Evolutionary conservation across 2,888 invertebrate genomes (phyloP).

Genomic region (Melangyna quadrimaculata): DNA sequence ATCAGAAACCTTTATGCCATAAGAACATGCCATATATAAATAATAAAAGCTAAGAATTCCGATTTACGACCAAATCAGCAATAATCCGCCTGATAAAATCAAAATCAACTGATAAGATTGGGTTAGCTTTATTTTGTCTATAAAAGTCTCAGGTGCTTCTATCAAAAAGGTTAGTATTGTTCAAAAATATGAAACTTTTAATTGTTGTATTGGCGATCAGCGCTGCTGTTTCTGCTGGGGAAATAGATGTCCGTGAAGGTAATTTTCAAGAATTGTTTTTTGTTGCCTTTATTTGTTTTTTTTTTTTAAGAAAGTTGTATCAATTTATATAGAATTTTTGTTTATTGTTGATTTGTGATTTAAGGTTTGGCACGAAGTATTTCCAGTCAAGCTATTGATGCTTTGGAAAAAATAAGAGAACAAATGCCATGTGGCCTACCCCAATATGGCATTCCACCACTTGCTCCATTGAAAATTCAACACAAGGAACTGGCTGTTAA

Average conservation of each 20-base stretch:
- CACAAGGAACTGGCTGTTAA: conserved; percentile 75
- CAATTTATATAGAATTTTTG: background rate
- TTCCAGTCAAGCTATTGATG: conserved; percentile 73
- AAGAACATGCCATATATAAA: background rate
- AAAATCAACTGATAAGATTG: conserved; percentile 35
- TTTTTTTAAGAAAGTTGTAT: background rate
- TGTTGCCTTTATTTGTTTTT: too few species aligned
- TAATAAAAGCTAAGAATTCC: background rate
- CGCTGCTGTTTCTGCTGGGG: conserved; percentile 73
- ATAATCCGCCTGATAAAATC: conserved; percentile 44
- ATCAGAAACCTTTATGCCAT: background rate
- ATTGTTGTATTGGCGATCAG: conserved; percentile 76
- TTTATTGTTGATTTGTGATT: background rate
- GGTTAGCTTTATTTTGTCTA: conserved; percentile 18
- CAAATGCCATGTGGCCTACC: conserved; percentile 79
- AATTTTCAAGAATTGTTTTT: background rate
- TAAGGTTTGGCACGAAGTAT: conserved; percentile 74
- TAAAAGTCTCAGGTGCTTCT: conserved; percentile 28
- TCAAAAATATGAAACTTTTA: conserved; percentile 76
- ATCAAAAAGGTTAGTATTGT: conserved; percentile 20
- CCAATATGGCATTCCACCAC: conserved; percentile 75
- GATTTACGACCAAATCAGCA: conserved; percentile 34
- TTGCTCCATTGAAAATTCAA: conserved; percentile 76
- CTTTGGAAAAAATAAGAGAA: conserved; percentile 73
- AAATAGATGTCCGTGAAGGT: conserved; percentile 19